Percentiles rank a stretch among this genome's conserved stretches.
Conservation (phyloP, 2,888 invertebrate genomes). For the Pristionchus entomophagus region DNA sequence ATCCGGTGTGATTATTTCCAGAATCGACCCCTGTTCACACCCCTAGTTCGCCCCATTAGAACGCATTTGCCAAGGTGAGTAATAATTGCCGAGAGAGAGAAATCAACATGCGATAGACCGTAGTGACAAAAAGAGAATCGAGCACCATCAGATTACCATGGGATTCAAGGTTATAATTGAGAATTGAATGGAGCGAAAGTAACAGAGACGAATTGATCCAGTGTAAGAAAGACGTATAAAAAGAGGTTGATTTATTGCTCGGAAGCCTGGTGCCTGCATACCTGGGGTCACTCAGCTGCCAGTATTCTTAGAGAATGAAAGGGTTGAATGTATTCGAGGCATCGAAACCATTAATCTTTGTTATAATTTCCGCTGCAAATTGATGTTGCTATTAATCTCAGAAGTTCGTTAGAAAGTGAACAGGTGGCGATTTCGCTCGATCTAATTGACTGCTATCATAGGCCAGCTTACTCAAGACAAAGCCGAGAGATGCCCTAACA, state of each 20-base stretch:
- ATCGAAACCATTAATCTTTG: too few relatives aligned
- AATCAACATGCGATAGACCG: not conserved
- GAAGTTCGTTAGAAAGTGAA: not conserved
- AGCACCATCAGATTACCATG: not conserved
- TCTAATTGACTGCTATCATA: not conserved
- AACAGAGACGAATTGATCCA: not conserved
- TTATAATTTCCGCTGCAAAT: too few relatives aligned
- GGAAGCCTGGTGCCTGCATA: not conserved
- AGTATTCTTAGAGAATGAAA: too few relatives aligned
- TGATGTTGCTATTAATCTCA: too few relatives aligned
- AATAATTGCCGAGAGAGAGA: not conserved
- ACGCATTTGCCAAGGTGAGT: slow-evolving; percentile 7
- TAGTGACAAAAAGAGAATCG: slow-evolving; percentile 3
- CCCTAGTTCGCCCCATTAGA: not conserved
- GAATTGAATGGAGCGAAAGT: not conserved
- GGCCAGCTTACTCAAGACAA: too few relatives aligned
- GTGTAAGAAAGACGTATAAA: slow-evolving; percentile 20
- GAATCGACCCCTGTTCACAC: not conserved
- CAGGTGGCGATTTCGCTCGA: not conserved
- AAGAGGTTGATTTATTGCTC: slow-evolving; percentile 9
- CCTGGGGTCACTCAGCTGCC: not conserved
- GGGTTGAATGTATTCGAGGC: too few relatives aligned
- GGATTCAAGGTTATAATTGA: slow-evolving; percentile 24
- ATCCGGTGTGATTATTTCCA: too few relatives aligned
- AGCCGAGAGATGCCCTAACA: not conserved